Evolutionary conservation across 2,888 invertebrate species (phyloP), one percentile per base, ranked within the genome.

Genomic region (Diachrysia chrysitis): DNA sequence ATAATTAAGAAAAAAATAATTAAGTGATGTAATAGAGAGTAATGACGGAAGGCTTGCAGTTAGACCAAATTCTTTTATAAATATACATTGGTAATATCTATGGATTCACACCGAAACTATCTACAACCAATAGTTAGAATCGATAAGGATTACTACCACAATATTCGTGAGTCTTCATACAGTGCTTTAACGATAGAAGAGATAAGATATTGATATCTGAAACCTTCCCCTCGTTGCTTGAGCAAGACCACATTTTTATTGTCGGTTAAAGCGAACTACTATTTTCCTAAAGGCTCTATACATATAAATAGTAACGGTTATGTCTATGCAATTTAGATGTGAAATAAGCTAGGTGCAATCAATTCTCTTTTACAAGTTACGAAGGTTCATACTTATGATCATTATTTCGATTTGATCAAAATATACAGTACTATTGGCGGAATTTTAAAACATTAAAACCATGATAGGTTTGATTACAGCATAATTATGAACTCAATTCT

Each of bases 121-220:
- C 29, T 17, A 37, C 29, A 56, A 17, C 1, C 21, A 37, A 32
- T 70, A 70, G 37, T 12, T 59, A 17, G 6, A 35, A 37, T 16
- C 51, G 53, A 56, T 42, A 59, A 56, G 46, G 29, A 60, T 35
- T 58, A 35, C 19, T 54, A 37, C 35, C 35, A 46, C 60, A 21
- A n/a, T n/a, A 48, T 37, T 71, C 54, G 17, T 14, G 46, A 17
- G 35, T 60, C 60, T 17, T 21, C 35, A 21, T 35, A 53, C 21
- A 46, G 42, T 19, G 42, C 51, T 59, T 16, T 19, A 23, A 16
- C 42, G 42, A 42, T 42, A n/a, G n/a, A n/a, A 42, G 6, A 12
- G 21, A 54, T 56, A 64, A 57, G 21, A 21, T 46, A 64, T 35
- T 56, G 58, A 17, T 58, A 63, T 19, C 48, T 42, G 10, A 48